Evolutionary conservation across 2,113 vertebrate genomes (phyloP).

Genomic region (Phyllostomus discolor): DNA sequence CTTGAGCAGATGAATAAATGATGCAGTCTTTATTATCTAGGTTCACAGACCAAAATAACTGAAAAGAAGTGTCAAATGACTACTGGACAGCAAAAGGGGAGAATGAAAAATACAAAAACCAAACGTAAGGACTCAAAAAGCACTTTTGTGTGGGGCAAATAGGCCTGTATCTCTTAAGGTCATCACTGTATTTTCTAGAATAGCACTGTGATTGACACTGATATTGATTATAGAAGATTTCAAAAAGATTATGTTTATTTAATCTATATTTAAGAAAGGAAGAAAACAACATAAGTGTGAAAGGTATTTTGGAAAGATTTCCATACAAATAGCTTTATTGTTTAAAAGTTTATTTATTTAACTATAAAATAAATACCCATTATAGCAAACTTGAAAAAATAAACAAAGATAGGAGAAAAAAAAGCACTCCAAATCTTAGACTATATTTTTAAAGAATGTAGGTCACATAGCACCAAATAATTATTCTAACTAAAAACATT

Average conservation of each 20-base stretch:
- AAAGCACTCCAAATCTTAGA: neutral
- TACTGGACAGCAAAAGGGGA: neutral
- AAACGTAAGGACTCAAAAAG: constrained; percentile 8
- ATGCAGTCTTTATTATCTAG: neutral
- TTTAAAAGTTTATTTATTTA: constrained; percentile 28
- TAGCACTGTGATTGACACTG: neutral
- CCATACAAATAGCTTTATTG: constrained; percentile 37
- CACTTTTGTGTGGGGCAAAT: neutral
- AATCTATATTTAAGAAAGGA: neutral
- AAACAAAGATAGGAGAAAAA: constrained; percentile 9
- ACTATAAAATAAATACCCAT: constrained; percentile 20
- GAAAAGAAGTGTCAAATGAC: constrained; percentile 36
- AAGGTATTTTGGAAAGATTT: constrained; percentile 17
- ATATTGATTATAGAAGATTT: neutral
- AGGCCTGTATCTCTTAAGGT: neutral
- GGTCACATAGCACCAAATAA: constrained; percentile 16
- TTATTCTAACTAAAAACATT: constrained; percentile 46
- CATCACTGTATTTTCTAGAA: neutral
- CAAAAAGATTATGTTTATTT: constrained; percentile 15
- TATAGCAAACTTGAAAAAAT: neutral
- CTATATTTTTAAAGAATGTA: neutral
- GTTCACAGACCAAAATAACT: constrained; percentile 34
- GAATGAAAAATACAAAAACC: constrained; percentile 12
- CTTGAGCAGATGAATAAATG: constrained; percentile 38
- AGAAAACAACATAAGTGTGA: neutral